These are phyloP conservation scores for Phenganax marumi DNA, from an alignment of 92 coral and sea anemone species.

Conservation along the genomic window DNA sequence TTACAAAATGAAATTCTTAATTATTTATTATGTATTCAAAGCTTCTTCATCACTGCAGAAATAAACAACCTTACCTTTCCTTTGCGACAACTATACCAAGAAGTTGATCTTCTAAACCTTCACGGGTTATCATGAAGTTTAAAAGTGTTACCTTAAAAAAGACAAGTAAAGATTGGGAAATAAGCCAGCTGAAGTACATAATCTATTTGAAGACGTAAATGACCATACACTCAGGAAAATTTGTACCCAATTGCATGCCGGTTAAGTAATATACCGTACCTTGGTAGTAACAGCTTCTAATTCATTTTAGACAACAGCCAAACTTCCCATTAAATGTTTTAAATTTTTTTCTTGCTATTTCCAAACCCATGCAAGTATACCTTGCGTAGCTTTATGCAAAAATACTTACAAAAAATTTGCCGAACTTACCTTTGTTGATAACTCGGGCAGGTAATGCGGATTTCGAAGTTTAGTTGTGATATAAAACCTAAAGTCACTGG, in stretches of 20 bases:
- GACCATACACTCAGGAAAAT: too few relatives aligned
- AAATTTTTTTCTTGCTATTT: too few relatives aligned
- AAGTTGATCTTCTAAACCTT: conserved; percentile 94
- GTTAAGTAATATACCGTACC: too few relatives aligned
- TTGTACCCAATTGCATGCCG: too few relatives aligned
- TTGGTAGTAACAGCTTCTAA: too few relatives aligned
- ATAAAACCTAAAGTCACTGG: conserved; percentile 95
- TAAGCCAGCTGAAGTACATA: background rate
- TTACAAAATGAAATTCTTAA: too few relatives aligned
- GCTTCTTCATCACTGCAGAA: background rate
- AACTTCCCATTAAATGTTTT: too few relatives aligned
- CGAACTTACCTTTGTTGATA: conserved; percentile 69
- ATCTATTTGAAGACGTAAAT: too few relatives aligned
- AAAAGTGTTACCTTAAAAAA: conserved; percentile 69
- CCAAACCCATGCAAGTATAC: too few relatives aligned
- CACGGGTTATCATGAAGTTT: conserved; percentile 99
- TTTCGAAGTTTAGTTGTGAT: conserved; percentile 97
- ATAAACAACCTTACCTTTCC: conserved; percentile 65
- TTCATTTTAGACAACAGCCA: too few relatives aligned
- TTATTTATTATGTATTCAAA: background rate
- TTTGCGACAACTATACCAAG: conserved; percentile 98
- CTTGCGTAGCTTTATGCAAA: background rate
- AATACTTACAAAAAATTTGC: background rate
- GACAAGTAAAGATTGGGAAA: background rate
- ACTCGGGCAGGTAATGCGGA: conserved; percentile 97